phyloP scores from a whole-genome alignment of 2,113 vertebrate species.

The Onychostruthus taczanowskii region DNA sequence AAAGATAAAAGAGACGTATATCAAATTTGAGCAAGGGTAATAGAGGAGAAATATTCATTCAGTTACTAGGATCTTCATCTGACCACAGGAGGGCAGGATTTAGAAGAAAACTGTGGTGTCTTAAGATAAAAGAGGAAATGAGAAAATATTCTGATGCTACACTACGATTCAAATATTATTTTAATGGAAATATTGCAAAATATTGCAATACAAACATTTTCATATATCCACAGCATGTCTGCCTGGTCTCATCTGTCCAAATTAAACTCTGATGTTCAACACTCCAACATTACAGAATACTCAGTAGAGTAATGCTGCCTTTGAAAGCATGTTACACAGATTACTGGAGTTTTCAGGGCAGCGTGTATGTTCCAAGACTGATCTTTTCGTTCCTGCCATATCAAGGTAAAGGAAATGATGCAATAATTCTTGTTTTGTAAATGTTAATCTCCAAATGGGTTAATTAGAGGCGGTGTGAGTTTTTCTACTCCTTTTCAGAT shows the following conservation, averaged over 20 bases:
- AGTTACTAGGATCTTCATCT: not conserved
- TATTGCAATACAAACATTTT: not conserved
- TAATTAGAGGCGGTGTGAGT: not conserved
- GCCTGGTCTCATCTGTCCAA: not conserved
- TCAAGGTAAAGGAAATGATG: not conserved
- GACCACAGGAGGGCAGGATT: not conserved
- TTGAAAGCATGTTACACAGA: not conserved
- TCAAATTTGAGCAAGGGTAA: not conserved
- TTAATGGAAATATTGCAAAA: not conserved
- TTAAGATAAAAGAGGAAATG: not conserved
- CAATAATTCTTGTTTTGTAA: not conserved
- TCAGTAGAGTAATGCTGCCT: not conserved
- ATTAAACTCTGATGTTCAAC: not conserved
- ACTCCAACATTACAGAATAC: fast-evolving
- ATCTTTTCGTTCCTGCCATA: not conserved
- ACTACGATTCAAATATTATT: not conserved
- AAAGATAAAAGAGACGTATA: not conserved
- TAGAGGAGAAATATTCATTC: not conserved
- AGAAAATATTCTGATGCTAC: not conserved
- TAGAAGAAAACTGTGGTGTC: not conserved
- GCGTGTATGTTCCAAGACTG: fast-evolving
- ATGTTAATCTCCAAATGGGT: not conserved
- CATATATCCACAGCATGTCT: not conserved
- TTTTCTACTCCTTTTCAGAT: not conserved
- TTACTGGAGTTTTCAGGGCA: not conserved